Percentiles rank a stretch among this genome's conserved stretches.
Conservation (phyloP, 2,888 invertebrate species). For the Dicyrtomina minuta region DNA sequence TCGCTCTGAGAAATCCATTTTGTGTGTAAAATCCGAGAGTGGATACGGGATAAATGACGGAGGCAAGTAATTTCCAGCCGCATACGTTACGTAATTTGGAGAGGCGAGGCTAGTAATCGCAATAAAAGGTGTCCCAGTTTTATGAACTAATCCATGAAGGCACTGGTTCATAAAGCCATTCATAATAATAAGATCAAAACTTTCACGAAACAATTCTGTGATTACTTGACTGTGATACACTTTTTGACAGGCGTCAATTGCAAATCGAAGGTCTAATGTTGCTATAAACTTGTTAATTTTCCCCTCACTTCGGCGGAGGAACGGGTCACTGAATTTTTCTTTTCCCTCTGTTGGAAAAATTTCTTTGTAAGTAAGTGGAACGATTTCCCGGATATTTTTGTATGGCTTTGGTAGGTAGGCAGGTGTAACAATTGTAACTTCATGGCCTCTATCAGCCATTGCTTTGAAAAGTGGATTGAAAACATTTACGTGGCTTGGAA, state of each 20-base stretch:
- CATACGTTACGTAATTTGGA: neutral
- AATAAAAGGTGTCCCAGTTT: conserved; percentile 26
- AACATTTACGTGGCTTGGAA: conserved; percentile 29
- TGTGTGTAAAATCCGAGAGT: neutral
- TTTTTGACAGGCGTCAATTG: neutral
- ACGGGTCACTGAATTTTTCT: neutral
- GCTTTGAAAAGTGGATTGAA: conserved; percentile 30
- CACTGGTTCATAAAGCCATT: conserved; percentile 29
- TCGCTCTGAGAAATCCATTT: conserved; percentile 29
- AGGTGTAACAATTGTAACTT: too few species aligned
- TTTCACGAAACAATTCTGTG: conserved; percentile 63
- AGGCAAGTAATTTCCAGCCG: conserved; percentile 10
- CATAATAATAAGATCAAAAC: conserved; percentile 37
- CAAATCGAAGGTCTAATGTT: too few species aligned
- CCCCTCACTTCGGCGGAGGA: neutral
- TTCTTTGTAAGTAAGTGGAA: neutral
- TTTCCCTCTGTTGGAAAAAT: neutral
- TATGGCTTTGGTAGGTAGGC: neutral
- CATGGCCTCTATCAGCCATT: conserved; percentile 17
- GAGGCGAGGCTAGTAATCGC: neutral
- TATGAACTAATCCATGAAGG: conserved; percentile 23
- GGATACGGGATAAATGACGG: conserved; percentile 28
- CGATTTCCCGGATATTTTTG: neutral
- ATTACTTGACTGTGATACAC: neutral
- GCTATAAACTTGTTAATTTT: neutral